A percentile compares a stretch with the other conserved stretches of the same genome.
Evolutionary conservation across 2,113 vertebrate species (phyloP).

Genomic region (Circaetus cinerascens): DNA sequence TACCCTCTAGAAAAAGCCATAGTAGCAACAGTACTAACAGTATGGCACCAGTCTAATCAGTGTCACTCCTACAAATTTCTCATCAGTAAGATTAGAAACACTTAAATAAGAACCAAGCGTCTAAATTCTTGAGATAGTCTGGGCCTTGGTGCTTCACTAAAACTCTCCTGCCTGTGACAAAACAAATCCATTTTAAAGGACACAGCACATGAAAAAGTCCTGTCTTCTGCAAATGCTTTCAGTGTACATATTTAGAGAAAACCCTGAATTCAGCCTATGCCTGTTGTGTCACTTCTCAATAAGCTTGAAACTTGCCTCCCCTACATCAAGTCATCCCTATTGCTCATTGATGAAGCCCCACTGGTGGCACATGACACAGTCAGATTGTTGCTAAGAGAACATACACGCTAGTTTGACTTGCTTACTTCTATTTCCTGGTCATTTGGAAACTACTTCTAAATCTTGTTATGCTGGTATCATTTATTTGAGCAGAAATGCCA

Average conservation of each 20-base stretch:
- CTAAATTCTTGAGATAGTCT: not conserved
- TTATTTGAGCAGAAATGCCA: not conserved
- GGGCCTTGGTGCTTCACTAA: not conserved
- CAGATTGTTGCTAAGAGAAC: not conserved
- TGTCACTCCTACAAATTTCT: not conserved
- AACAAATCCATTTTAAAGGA: not conserved
- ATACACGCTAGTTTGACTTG: rapidly evolving
- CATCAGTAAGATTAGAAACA: not conserved
- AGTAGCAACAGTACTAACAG: not conserved
- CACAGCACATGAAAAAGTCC: rapidly evolving
- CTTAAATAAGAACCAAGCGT: not conserved
- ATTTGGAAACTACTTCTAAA: not conserved
- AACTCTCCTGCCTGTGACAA: not conserved
- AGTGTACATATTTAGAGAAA: not conserved
- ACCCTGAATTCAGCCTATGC: not conserved
- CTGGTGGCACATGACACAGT: not conserved
- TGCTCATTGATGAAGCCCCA: not conserved
- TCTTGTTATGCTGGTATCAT: not conserved
- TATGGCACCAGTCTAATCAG: not conserved
- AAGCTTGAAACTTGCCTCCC: not conserved
- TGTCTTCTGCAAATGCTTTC: not conserved
- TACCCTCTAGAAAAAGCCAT: not conserved
- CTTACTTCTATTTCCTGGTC: not conserved
- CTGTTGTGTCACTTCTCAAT: not conserved
- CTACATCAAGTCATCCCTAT: not conserved